Conservation (phyloP, 2,888 invertebrate species). For the Athripsodes cinereus region DNA sequence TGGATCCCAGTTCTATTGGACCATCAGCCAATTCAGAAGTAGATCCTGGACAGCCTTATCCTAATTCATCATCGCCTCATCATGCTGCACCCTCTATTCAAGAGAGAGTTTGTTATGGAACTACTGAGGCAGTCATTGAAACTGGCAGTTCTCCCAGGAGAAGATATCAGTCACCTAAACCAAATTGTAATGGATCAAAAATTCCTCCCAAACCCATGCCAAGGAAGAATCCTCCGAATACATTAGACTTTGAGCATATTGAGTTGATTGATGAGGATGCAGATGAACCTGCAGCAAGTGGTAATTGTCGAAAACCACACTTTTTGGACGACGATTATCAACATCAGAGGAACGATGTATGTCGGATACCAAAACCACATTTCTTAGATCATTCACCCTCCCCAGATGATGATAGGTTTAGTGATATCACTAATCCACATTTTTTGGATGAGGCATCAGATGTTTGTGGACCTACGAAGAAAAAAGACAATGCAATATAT, state of each 20-base stretch:
- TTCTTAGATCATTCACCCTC: constrained; percentile 49
- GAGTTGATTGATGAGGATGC: constrained; percentile 36
- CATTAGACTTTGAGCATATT: constrained; percentile 31
- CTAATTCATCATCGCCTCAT: neutral
- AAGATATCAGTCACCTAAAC: neutral
- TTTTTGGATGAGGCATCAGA: constrained; percentile 40
- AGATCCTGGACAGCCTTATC: constrained; percentile 6
- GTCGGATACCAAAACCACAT: constrained; percentile 49
- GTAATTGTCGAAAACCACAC: constrained; percentile 42
- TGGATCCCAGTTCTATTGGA: constrained; percentile 36
- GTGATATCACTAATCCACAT: constrained; percentile 47
- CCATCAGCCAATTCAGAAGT: constrained; percentile 47
- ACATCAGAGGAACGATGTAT: constrained; percentile 44
- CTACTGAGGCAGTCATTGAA: constrained; percentile 19
- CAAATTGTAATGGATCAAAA: constrained; percentile 4
- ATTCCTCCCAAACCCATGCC: constrained; percentile 2
- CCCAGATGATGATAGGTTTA: constrained; percentile 46
- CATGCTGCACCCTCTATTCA: constrained; percentile 27
- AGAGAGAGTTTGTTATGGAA: constrained; percentile 23
- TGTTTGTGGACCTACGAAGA: constrained; percentile 29
- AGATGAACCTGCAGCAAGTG: constrained; percentile 33
- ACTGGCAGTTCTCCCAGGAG: constrained; percentile 11
- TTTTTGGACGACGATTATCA: constrained; percentile 59
- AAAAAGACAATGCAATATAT: constrained; percentile 33
- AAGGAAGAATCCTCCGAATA: constrained; percentile 7